Evolutionary conservation across 2,113 vertebrate genomes (phyloP).

Genomic region (Fulica atra): DNA sequence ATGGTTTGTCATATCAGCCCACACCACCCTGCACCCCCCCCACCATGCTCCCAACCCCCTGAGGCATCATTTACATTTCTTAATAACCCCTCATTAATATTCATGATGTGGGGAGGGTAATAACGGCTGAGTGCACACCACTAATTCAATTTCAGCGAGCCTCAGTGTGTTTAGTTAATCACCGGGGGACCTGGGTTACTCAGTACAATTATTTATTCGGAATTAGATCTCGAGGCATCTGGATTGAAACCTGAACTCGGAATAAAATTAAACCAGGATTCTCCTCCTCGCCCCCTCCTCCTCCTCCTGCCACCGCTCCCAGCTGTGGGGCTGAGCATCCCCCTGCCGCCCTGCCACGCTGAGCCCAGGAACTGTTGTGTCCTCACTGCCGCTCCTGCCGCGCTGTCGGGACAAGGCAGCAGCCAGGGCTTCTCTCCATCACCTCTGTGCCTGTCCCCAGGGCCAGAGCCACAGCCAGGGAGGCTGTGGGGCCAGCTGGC

Average conservation of each 20-base stretch:
- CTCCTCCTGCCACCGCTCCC: neutral
- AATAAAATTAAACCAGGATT: conserved; percentile 67
- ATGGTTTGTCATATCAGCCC: conserved; percentile 68
- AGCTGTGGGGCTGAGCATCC: neutral
- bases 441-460: neutral
- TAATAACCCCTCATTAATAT: conserved; percentile 83
- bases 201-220: conserved; percentile 82
- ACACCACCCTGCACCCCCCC: conserved; percentile 1
- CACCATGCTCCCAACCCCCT: conserved; percentile 46
- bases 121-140: conserved; percentile 74
- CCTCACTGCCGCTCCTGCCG: accelerated
- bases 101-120: conserved; percentile 74
- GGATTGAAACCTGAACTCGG: conserved; percentile 67
- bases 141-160: conserved; percentile 82
- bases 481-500: neutral
- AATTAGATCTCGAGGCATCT: conserved; percentile 80
- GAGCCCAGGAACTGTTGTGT: neutral
- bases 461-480: neutral
- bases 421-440: neutral
- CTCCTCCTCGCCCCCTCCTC: neutral
- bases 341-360: neutral
- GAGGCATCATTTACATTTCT: conserved; percentile 82
- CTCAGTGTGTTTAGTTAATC: conserved; percentile 82
- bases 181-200: conserved; percentile 76
- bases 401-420: accelerated